Percentiles rank a stretch among this genome's conserved stretches.
phyloP scores from a whole-genome alignment of 2,888 invertebrate genomes.

The Selenia dentaria region DNA sequence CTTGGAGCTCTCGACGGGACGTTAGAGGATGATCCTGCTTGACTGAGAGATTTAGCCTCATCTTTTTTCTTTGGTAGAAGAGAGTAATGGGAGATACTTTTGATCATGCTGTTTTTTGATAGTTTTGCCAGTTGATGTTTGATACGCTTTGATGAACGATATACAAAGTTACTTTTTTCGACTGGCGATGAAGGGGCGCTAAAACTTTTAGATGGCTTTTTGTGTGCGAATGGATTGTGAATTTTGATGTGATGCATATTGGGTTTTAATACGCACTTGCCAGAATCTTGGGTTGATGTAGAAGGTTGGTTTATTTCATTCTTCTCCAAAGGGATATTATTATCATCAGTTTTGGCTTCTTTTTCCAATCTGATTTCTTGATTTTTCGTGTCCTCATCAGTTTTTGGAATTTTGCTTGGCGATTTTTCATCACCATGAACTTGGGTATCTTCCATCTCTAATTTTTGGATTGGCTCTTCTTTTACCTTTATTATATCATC shows the following conservation, averaged over 20 bases:
- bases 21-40: slow-evolving; percentile 68
- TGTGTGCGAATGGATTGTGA: slow-evolving; percentile 71
- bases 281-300: slow-evolving; percentile 41
- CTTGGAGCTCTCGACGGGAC: slow-evolving; percentile 70
- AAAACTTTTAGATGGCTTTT: slow-evolving; percentile 66
- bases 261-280: slow-evolving; percentile 60
- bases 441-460: background rate
- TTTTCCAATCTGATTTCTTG: background rate
- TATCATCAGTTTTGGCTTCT: slow-evolving; percentile 16
- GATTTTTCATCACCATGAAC: background rate
- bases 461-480: background rate
- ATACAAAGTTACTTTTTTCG: slow-evolving; percentile 70
- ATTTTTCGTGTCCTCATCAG: background rate
- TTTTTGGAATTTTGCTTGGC: background rate
- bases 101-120: slow-evolving; percentile 75
- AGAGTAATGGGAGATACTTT: slow-evolving; percentile 76
- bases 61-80: slow-evolving; percentile 71
- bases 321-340: slow-evolving; percentile 26
- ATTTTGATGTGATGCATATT: slow-evolving; percentile 63
- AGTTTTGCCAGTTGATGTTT: slow-evolving; percentile 69
- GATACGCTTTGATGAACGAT: slow-evolving; percentile 73
- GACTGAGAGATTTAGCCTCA: slow-evolving; percentile 59
- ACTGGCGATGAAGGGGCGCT: slow-evolving; percentile 76
- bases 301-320: slow-evolving; percentile 35
- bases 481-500: slow-evolving; percentile 13